Percentiles rank a stretch among this genome's conserved stretches.
phyloP scores from a whole-genome alignment of 2,797 vertebrate species.

The Megaceryle alcyon region DNA sequence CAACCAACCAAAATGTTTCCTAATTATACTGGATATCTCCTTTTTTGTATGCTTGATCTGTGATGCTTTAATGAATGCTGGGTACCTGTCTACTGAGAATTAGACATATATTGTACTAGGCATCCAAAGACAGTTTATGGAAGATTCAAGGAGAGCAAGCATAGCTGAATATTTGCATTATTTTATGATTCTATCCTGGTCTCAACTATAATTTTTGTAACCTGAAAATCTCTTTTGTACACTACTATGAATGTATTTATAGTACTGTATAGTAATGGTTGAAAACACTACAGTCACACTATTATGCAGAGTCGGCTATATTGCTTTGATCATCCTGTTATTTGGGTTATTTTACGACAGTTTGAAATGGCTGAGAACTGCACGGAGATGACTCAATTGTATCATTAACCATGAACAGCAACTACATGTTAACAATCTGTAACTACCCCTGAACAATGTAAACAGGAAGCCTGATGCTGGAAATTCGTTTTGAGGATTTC shows the following conservation, averaged over 20 bases:
- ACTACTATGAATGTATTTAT: neutral
- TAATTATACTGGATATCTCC: neutral
- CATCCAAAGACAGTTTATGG: neutral
- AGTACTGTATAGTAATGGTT: neutral
- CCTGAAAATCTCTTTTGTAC: neutral
- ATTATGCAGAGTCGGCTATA: neutral
- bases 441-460: neutral
- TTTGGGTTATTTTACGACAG: constrained; percentile 1
- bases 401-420: constrained; percentile 19
- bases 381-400: neutral
- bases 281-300: neutral
- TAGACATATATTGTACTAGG: neutral
- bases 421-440: neutral
- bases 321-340: constrained; percentile 50
- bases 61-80: neutral
- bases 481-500: constrained; percentile 21
- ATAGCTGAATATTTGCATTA: neutral
- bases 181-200: neutral
- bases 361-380: constrained; percentile 11
- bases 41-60: neutral
- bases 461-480: constrained; percentile 27
- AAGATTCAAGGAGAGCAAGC: neutral
- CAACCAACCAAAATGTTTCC: neutral
- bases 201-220: neutral
- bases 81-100: neutral